Conservation (phyloP, 2,113 vertebrate genomes). For the Pagrus major region DNA sequence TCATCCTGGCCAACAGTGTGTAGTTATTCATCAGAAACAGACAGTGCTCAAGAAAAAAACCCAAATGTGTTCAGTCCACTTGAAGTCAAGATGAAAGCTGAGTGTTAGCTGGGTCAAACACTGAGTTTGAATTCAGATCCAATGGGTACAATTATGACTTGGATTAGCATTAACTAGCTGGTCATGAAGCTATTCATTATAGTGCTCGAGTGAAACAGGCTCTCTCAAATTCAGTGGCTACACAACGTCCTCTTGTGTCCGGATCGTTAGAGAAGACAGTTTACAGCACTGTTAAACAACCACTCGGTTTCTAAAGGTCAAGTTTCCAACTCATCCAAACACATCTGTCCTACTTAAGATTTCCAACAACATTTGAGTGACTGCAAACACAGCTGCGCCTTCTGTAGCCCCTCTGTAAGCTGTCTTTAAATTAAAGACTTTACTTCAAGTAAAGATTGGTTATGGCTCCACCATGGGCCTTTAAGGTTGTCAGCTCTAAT, state of each 20-base stretch:
- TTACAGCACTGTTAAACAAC: slow-evolving; percentile 21
- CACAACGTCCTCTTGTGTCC: background rate
- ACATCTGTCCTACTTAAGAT: background rate
- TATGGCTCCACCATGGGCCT: background rate
- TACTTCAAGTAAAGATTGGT: background rate
- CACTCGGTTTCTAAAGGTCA: background rate
- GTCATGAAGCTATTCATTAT: background rate
- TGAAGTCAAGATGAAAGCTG: background rate
- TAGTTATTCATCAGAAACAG: background rate
- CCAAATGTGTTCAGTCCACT: background rate
- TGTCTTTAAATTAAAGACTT: background rate
- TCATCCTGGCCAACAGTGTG: background rate
- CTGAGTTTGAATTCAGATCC: background rate
- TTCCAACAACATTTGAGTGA: background rate
- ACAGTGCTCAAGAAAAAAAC: background rate
- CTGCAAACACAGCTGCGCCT: background rate
- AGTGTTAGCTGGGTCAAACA: background rate
- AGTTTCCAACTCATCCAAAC: background rate
- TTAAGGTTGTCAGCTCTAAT: background rate
- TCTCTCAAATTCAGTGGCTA: background rate
- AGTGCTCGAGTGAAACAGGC: background rate
- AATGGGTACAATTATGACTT: background rate
- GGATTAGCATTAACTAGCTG: background rate
- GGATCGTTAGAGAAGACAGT: background rate
- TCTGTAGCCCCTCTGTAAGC: background rate